These are phyloP conservation scores for Chanos chanos DNA, from an alignment of 2,797 vertebrate genomes.

Conservation along the genomic window DNA sequence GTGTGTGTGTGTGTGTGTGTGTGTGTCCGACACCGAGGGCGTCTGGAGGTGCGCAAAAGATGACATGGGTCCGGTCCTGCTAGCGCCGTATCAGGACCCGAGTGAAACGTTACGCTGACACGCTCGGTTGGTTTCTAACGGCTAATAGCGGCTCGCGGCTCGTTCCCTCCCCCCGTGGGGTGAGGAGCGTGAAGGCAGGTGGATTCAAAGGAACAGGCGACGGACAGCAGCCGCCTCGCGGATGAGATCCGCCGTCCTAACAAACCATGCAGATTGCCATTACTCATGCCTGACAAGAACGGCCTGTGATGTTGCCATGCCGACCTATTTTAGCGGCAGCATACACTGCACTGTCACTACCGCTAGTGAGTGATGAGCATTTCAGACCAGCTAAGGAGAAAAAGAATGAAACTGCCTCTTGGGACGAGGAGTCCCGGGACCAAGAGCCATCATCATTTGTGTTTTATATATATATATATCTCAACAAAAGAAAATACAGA, in stretches of 20 bases:
- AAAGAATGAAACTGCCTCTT: conserved; percentile 38
- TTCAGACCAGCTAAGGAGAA: conserved; percentile 31
- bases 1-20: too few species aligned
- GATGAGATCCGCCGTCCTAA: conserved; percentile 50
- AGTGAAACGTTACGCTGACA: conserved; percentile 30
- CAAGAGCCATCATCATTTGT: too few species aligned
- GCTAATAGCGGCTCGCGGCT: conserved; percentile 35
- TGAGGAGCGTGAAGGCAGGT: conserved; percentile 41
- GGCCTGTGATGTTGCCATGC: conserved; percentile 47
- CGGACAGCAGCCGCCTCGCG: conserved; percentile 55
- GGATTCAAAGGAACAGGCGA: conserved; percentile 57
- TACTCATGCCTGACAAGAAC: conserved; percentile 54
- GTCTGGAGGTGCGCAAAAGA: conserved; percentile 25
- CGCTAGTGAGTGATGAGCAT: conserved; percentile 23
- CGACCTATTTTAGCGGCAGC: conserved; percentile 47
- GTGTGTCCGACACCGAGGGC: too few species aligned
- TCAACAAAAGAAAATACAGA: too few species aligned
- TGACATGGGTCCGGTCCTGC: neutral
- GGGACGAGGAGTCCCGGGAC: conserved; percentile 25
- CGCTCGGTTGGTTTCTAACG: conserved; percentile 38
- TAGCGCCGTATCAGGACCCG: conserved; percentile 20
- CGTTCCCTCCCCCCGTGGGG: conserved; percentile 34
- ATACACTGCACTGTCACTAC: conserved; percentile 35
- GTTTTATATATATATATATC: too few species aligned
- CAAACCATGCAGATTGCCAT: conserved; percentile 44